Evolutionary conservation across 2,888 invertebrate genomes (phyloP).

Genomic region (Trichogramma evanescens): DNA sequence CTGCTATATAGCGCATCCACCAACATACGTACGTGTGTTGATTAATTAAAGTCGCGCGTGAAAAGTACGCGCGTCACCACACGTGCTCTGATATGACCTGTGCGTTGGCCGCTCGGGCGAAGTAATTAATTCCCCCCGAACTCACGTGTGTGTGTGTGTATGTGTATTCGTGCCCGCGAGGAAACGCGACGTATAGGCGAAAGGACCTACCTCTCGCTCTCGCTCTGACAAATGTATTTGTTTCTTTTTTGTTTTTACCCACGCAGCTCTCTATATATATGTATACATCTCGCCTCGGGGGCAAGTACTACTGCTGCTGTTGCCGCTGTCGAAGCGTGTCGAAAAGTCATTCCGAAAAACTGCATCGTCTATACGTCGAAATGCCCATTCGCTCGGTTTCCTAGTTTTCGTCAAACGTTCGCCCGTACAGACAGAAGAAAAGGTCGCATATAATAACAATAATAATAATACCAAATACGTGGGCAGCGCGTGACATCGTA

Average conservation of each 20-base stretch:
- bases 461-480: too few species aligned
- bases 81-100: too few species aligned
- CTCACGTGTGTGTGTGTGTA: too few species aligned
- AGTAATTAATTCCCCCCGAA: conserved; percentile 33
- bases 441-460: too few species aligned
- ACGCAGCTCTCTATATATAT: conserved; percentile 19
- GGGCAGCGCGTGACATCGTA: too few species aligned
- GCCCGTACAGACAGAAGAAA: too few species aligned
- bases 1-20: too few species aligned
- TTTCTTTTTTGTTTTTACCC: conserved; percentile 42
- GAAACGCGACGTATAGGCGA: conserved; percentile 21
- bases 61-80: neutral
- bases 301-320: too few species aligned
- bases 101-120: conserved; percentile 7
- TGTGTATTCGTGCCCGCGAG: conserved; percentile 17
- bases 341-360: conserved; percentile 3
- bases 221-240: conserved; percentile 36
- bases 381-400: too few species aligned
- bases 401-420: too few species aligned
- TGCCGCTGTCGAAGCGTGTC: neutral
- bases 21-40: conserved; percentile 5
- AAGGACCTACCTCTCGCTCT: conserved; percentile 16
- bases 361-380: too few species aligned
- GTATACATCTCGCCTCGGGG: neutral
- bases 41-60: conserved; percentile 21